Evolutionary conservation across 1,140 invertebrate genomes (phyloP).

Genomic region (Charaxes varanes): DNA sequence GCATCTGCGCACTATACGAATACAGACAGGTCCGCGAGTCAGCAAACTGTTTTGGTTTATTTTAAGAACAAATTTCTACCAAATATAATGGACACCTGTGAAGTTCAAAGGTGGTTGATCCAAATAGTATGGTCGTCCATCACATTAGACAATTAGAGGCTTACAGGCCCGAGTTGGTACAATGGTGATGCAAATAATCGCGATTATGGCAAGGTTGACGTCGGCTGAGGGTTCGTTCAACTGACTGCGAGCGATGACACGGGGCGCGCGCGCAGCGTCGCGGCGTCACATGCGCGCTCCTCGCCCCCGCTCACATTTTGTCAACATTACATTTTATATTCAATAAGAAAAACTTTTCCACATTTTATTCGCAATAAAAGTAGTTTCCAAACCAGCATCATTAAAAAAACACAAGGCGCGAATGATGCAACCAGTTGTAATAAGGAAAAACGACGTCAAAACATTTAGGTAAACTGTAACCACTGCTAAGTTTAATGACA

Average conservation of each 20-base stretch:
- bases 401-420: no score
- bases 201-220: conserved; percentile 71
- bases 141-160: conserved; percentile 42
- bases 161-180: conserved; percentile 47
- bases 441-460: conserved; percentile 20
- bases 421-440: conserved; percentile 29
- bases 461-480: conserved; percentile 9
- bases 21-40: no score
- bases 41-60: no score
- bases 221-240: conserved; percentile 69
- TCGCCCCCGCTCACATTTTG: conserved; percentile 14
- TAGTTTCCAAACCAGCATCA: no score
- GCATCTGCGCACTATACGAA: no score
- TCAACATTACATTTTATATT: conserved; percentile 8
- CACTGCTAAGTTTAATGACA: conserved; percentile 20
- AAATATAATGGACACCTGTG: no score
- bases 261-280: conserved; percentile 59
- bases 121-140: conserved; percentile 11
- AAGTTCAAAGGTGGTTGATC: no score
- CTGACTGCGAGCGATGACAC: conserved; percentile 72
- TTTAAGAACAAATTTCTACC: no score
- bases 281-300: conserved; percentile 41
- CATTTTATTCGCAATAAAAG: no score
- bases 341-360: no score
- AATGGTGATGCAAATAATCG: conserved; percentile 70